A percentile compares a stretch with the other conserved stretches of the same genome.
phyloP scores from a whole-genome alignment of 37 sponge, comb jelly and placozoan genomes.

The Eunapius fragilis region DNA sequence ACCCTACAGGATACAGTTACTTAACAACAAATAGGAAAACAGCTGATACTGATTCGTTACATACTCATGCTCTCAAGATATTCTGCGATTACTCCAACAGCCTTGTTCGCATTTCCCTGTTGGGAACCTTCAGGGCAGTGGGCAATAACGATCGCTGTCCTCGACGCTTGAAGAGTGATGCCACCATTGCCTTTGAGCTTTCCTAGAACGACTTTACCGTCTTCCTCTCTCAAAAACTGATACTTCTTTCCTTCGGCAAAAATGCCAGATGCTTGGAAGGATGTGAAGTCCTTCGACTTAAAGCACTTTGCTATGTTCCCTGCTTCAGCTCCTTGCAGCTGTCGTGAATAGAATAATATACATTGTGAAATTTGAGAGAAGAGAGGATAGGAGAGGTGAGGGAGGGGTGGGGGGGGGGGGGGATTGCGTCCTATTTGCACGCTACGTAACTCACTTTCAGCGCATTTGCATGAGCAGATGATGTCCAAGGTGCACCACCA shows the following conservation, averaged over 20 bases:
- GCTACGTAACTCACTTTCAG: slow-evolving; percentile 36
- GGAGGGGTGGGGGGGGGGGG: too few species aligned
- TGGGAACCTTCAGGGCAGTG: slow-evolving; percentile 87
- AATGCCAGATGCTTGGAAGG: slow-evolving; percentile 70
- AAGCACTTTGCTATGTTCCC: slow-evolving; percentile 70
- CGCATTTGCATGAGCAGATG: slow-evolving; percentile 53
- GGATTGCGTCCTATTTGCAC: too few species aligned
- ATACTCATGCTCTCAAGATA: slow-evolving; percentile 77
- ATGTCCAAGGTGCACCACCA: slow-evolving; percentile 79
- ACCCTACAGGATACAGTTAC: background rate
- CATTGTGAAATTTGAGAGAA: background rate
- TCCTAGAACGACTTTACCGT: slow-evolving; percentile 63
- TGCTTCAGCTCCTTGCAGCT: slow-evolving; percentile 50
- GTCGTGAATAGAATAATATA: background rate
- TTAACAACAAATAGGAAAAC: background rate
- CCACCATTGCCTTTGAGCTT: slow-evolving; percentile 78
- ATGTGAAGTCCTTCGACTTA: slow-evolving; percentile 79
- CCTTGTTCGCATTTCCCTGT: slow-evolving; percentile 88
- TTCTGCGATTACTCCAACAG: slow-evolving; percentile 78
- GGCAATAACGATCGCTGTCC: slow-evolving; percentile 86
- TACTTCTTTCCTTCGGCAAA: slow-evolving; percentile 62
- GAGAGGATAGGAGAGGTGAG: too few species aligned
- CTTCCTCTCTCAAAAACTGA: slow-evolving; percentile 81
- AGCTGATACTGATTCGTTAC: slow-evolving; percentile 39
- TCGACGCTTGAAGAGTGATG: slow-evolving; percentile 74